phyloP scores from a whole-genome alignment of 2,888 invertebrate species.

The Aporophyla lueneburgensis region DNA sequence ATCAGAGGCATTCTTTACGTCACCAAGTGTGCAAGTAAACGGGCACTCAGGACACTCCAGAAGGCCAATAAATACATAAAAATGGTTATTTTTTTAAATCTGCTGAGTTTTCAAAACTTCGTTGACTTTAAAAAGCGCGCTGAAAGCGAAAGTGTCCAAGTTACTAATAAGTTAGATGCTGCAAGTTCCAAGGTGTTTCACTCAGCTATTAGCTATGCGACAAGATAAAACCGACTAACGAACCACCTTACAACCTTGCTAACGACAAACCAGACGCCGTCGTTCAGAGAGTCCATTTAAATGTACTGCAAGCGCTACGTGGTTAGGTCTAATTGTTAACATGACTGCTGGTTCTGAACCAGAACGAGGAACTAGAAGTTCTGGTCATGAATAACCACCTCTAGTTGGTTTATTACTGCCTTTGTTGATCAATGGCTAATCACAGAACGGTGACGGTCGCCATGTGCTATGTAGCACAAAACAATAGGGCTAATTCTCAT shows the following conservation, averaged over 20 bases:
- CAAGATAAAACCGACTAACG: constrained; percentile 61
- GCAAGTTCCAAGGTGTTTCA: constrained; percentile 39
- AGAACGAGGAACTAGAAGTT: constrained; percentile 41
- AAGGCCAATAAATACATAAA: fast-evolving
- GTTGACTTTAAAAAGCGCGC: neutral
- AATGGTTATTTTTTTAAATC: neutral
- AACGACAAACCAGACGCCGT: constrained; percentile 43
- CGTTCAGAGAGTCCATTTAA: constrained; percentile 45
- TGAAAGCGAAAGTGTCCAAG: constrained; percentile 25
- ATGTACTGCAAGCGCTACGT: constrained; percentile 31
- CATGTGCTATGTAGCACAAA: neutral
- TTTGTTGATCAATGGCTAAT: constrained; percentile 28
- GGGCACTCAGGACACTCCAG: no score
- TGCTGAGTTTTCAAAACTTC: neutral
- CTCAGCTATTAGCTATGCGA: constrained; percentile 51
- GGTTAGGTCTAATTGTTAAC: constrained; percentile 45
- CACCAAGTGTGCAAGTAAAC: neutral
- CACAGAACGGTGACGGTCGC: neutral
- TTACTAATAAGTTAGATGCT: constrained; percentile 24
- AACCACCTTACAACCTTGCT: constrained; percentile 49
- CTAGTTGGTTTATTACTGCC: constrained; percentile 5
- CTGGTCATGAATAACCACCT: constrained; percentile 23
- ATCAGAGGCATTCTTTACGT: neutral
- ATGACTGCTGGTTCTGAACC: constrained; percentile 31
- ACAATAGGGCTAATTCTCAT: neutral